phyloP scores from a whole-genome alignment of 1,140 invertebrate species.

The Bombus sibiricus region DNA sequence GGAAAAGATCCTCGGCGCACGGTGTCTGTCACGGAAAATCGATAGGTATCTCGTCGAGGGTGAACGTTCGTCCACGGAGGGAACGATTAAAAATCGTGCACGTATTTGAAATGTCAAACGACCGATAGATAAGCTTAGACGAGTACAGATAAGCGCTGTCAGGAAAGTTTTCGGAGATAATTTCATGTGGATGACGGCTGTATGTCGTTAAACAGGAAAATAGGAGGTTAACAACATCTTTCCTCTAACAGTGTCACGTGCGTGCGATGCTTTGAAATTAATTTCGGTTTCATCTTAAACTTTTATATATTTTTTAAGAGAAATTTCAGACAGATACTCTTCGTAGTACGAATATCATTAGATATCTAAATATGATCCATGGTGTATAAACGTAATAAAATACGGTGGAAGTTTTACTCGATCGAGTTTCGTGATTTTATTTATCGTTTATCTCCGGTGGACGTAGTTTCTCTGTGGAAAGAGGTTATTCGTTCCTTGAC shows the following conservation, averaged over 20 bases:
- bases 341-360: too few species aligned
- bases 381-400: too few species aligned
- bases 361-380: too few species aligned
- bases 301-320: too few species aligned
- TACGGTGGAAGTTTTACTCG: too few species aligned
- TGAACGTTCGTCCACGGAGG: neutral
- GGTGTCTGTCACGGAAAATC: slow-evolving; percentile 14
- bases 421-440: neutral
- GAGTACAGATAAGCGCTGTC: neutral
- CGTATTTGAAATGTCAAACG: slow-evolving; percentile 1
- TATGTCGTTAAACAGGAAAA: too few species aligned
- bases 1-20: slow-evolving; percentile 2
- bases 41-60: slow-evolving; percentile 5
- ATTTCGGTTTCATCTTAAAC: rapidly evolving
- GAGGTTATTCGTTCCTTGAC: neutral
- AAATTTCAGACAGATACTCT: too few species aligned
- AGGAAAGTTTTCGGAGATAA: neutral
- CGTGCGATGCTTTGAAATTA: too few species aligned
- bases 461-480: neutral
- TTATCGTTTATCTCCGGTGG: neutral
- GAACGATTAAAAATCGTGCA: slow-evolving; percentile 27
- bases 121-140: neutral
- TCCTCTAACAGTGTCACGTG: neutral
- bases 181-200: neutral
- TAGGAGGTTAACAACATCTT: too few species aligned